phyloP scores from a whole-genome alignment of 2,797 vertebrate species.

The Ficedula albicollis region DNA sequence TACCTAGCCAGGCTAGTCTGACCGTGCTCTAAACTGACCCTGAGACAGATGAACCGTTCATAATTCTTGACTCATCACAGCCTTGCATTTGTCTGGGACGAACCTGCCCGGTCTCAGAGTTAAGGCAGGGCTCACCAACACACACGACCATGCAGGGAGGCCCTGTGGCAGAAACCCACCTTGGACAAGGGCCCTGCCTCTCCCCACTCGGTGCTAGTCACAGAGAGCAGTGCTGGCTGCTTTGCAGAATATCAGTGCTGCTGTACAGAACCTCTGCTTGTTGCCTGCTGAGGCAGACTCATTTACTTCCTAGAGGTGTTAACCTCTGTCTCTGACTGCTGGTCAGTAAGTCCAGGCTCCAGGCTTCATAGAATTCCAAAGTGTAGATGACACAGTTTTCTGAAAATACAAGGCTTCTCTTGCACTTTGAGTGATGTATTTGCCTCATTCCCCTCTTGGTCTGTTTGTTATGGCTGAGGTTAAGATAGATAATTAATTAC shows the following conservation, averaged over 20 bases:
- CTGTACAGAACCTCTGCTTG: background rate
- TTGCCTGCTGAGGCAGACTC: conserved; percentile 10
- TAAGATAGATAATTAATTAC: conserved; percentile 20
- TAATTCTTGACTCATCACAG: background rate
- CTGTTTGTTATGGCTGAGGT: background rate
- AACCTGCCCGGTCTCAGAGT: background rate
- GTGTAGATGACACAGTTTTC: conserved; percentile 10
- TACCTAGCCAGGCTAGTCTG: background rate
- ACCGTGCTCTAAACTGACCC: background rate
- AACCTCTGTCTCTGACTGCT: background rate
- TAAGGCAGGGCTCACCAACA: background rate
- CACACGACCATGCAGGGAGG: accelerated
- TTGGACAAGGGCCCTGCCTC: background rate
- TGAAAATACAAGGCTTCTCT: background rate
- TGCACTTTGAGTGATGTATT: background rate
- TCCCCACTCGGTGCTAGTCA: background rate
- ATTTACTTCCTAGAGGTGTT: conserved; percentile 23
- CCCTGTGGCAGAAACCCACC: background rate
- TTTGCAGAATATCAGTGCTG: background rate
- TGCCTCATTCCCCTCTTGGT: background rate
- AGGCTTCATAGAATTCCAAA: conserved; percentile 6
- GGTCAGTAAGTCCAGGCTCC: conserved; percentile 13
- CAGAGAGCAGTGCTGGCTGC: conserved; percentile 24
- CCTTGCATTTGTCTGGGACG: accelerated
- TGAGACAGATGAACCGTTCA: background rate